A percentile compares a stretch with the other conserved stretches of the same genome.
Evolutionary conservation across 2,113 vertebrate species (phyloP).

Genomic region (Pelmatolapia mariae): DNA sequence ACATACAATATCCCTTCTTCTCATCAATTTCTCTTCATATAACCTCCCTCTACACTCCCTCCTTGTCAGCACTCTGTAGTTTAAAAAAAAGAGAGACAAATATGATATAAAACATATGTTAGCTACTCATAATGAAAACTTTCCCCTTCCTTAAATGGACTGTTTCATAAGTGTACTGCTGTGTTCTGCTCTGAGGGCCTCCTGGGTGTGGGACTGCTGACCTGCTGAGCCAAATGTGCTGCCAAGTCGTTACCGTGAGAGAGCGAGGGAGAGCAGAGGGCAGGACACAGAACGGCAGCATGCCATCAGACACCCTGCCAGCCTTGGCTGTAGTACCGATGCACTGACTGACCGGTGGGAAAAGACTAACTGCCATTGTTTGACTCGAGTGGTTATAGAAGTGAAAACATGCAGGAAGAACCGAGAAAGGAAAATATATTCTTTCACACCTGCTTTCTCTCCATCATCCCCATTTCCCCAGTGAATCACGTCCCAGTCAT

Average conservation of each 20-base stretch:
- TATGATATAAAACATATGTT: conserved; percentile 20
- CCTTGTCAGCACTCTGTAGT: background rate
- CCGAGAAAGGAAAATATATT: conserved; percentile 22
- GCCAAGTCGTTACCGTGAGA: conserved; percentile 48
- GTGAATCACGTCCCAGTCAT: background rate
- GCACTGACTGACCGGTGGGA: background rate
- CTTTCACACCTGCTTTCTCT: conserved; percentile 35
- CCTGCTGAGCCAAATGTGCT: conserved; percentile 37
- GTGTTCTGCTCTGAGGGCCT: conserved; percentile 26
- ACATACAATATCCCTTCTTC: background rate
- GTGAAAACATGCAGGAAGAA: conserved; percentile 20
- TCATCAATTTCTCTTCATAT: background rate
- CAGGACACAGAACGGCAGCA: conserved; percentile 22
- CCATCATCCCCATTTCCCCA: background rate
- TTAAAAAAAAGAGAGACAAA: background rate
- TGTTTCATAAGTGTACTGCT: conserved; percentile 46
- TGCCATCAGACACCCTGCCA: conserved; percentile 46
- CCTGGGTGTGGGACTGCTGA: conserved; percentile 50
- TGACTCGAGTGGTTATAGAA: background rate
- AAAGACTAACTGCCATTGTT: conserved; percentile 30
- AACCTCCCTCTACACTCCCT: background rate
- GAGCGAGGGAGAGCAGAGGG: conserved; percentile 25
- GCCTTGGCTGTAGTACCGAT: conserved; percentile 18
- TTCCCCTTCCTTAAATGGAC: background rate
- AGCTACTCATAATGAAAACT: background rate